Evolutionary conservation across 1,140 invertebrate species (phyloP), one percentile per base, ranked within the genome.

Genomic region (Chrysomallon squamiferum): DNA sequence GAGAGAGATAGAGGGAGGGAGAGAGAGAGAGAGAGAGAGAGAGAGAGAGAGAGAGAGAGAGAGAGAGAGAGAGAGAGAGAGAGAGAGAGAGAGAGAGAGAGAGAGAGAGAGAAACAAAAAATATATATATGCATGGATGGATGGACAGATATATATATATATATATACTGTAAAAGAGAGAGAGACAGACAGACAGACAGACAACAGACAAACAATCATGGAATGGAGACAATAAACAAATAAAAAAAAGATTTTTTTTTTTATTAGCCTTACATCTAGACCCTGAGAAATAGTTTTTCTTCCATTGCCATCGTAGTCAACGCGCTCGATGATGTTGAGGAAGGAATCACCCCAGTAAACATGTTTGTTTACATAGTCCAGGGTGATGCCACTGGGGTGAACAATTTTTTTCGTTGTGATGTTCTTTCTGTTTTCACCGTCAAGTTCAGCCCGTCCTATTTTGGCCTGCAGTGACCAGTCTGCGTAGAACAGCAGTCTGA

Each of bases 291-390:
- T 88, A 49, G 93, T 80, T 3, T 88, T 86, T 71, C 91, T 76
- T 60, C 88, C 87, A 13, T 88, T 89, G 3, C 97, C 96, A 81
- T 97, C 91, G n/a, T 98, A 86, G 81, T 93, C 91, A 0, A 94
- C 92, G 25, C 96, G 86, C 87, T 99, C 96, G 68, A 99, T 98
- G 81, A 96, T 96, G 80, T 98, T 95, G n/a, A 83, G 76, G 66
- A 86, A 78, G 0, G 70, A 61, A 67, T 79, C 79, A 0, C 66
- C 65, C 73, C 74, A 94, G 84, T 93, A 94, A 15, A 95, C 87
- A 72, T 90, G 88, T 69, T 89, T 83, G 54, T 88, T 89, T n/a
- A 92, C 88, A 72, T 89, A 89, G 85, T 95, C 93, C 20, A 93
- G 62, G 6, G 77, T 76, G 64, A 84, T 92, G 85, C 0, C 97